Evolutionary conservation across 1,140 invertebrate species (phyloP).

Genomic region (Condylostylus longicornis): DNA sequence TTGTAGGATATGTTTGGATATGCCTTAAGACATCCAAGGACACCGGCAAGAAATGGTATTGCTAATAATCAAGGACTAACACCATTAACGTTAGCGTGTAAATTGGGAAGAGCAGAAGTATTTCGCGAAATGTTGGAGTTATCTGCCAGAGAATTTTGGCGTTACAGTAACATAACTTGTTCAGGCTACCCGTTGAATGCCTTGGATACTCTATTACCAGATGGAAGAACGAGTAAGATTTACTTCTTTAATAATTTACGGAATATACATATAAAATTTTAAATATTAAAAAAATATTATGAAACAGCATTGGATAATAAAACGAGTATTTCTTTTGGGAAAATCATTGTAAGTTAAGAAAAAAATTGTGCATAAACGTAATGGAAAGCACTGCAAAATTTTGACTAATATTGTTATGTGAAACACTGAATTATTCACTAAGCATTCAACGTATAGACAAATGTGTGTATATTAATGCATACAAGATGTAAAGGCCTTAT

Average conservation of each 20-base stretch:
- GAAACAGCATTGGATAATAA: background rate
- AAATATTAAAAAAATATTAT: background rate
- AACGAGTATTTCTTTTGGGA: background rate
- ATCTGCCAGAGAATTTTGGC: conserved; percentile 90
- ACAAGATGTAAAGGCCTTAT: no score
- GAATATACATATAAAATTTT: no score
- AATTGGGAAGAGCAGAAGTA: conserved; percentile 85
- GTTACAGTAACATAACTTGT: conserved; percentile 98
- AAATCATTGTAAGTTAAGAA: no score
- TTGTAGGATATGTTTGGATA: conserved; percentile 94
- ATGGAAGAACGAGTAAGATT: conserved; percentile 87
- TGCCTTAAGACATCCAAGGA: conserved; percentile 82
- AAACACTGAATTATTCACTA: no score
- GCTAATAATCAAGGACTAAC: conserved; percentile 80
- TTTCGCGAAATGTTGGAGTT: conserved; percentile 97
- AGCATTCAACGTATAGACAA: no score
- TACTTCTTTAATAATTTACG: conserved; percentile 2
- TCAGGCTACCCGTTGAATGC: conserved; percentile 93
- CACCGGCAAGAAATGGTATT: conserved; percentile 80
- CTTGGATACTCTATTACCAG: conserved; percentile 84
- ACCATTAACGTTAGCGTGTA: conserved; percentile 88
- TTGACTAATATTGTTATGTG: background rate
- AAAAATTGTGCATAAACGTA: no score
- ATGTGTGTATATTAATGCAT: no score
- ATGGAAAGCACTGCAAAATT: no score